A percentile compares a stretch with the other conserved stretches of the same genome.
These are phyloP conservation scores for Tetragnatha montana DNA, from an alignment of 2,888 invertebrate species.

Conservation along the genomic window DNA sequence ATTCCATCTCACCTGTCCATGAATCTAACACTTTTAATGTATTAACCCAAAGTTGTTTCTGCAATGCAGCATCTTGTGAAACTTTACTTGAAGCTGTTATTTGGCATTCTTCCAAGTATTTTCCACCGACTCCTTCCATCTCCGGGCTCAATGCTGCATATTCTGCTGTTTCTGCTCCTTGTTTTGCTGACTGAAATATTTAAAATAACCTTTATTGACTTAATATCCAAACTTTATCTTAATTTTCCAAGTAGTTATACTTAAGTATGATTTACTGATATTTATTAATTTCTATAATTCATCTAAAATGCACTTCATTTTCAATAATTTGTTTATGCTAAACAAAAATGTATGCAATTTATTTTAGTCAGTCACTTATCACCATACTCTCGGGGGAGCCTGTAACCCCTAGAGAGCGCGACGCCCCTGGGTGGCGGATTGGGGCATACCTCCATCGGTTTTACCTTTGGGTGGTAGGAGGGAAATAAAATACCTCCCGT, in stretches of 20 bases:
- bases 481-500: too few relatives aligned
- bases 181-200: constrained; percentile 82
- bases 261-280: too few relatives aligned
- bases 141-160: constrained; percentile 85
- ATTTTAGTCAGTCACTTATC: too few relatives aligned
- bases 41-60: constrained; percentile 83
- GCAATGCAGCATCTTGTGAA: constrained; percentile 80
- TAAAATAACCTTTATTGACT: not conserved
- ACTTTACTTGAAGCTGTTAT: constrained; percentile 73
- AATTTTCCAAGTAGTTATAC: not conserved
- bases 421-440: too few relatives aligned
- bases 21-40: constrained; percentile 75
- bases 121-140: constrained; percentile 86
- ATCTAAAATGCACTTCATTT: too few relatives aligned
- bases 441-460: too few relatives aligned
- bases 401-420: too few relatives aligned
- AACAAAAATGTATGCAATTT: too few relatives aligned
- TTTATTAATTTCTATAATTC: too few relatives aligned
- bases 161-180: constrained; percentile 87
- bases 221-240: not conserved
- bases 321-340: too few relatives aligned
- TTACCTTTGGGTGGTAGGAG: too few relatives aligned
- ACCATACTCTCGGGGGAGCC: too few relatives aligned
- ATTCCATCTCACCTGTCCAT: constrained; percentile 30
- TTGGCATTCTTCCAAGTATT: constrained; percentile 87